Percentiles rank a stretch among this genome's conserved stretches.
phyloP scores from a whole-genome alignment of 1,140 invertebrate genomes.

The Cydia amplana region DNA sequence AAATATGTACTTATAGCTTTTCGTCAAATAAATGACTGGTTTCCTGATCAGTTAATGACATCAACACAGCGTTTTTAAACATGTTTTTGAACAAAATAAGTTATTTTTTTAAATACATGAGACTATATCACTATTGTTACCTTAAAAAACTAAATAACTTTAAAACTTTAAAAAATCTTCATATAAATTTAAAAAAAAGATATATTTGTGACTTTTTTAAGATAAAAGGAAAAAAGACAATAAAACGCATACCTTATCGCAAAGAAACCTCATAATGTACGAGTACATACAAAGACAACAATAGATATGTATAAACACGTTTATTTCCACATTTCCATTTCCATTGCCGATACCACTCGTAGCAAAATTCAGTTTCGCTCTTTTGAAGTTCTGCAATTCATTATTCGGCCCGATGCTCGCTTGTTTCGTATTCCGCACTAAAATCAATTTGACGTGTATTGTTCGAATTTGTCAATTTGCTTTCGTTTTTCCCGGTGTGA shows the following conservation, averaged over 20 bases:
- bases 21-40: neutral
- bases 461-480: slow-evolving; percentile 16
- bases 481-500: neutral
- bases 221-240: no score
- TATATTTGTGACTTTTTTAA: no score
- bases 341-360: neutral
- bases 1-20: neutral
- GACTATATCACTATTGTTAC: no score
- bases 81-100: no score
- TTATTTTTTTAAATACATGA: no score
- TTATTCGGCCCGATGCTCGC: slow-evolving; percentile 18
- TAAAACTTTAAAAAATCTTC: no score
- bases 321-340: neutral
- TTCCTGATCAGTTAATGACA: no score
- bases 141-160: no score
- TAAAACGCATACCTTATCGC: neutral
- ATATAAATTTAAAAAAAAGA: no score
- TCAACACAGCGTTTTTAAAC: no score
- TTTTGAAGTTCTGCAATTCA: slow-evolving; percentile 8
- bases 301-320: neutral
- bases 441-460: slow-evolving; percentile 18
- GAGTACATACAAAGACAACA: neutral
- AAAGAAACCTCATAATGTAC: neutral
- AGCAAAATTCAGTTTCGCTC: slow-evolving; percentile 11
- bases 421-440: slow-evolving; percentile 13